These are phyloP conservation scores for Anagrus nilaparvatae DNA, from an alignment of 1,140 invertebrate genomes.

Conservation along the genomic window DNA sequence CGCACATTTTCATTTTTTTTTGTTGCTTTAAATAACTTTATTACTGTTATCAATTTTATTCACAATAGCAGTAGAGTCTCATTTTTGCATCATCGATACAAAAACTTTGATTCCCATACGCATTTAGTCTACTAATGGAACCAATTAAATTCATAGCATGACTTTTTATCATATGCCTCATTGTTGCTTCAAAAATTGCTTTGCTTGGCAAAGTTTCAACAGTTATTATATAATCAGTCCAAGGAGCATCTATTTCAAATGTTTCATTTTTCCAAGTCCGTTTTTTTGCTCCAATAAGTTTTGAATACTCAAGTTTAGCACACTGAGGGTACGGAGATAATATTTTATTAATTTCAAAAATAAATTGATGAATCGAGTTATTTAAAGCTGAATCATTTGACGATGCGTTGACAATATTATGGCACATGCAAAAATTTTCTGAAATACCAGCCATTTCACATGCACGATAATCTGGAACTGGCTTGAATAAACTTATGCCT, in stretches of 20 bases:
- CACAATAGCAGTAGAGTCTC: slow-evolving; percentile 69
- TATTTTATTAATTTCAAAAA: slow-evolving; percentile 53
- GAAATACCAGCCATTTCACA: slow-evolving; percentile 65
- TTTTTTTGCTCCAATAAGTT: slow-evolving; percentile 46
- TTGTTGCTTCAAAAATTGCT: slow-evolving; percentile 64
- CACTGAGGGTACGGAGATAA: slow-evolving; percentile 50
- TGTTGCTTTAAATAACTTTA: too few relatives aligned
- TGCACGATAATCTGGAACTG: slow-evolving; percentile 57
- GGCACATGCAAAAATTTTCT: slow-evolving; percentile 76
- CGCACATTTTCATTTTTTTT: too few relatives aligned
- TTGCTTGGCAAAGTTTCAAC: slow-evolving; percentile 55
- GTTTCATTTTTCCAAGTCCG: slow-evolving; percentile 36
- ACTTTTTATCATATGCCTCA: slow-evolving; percentile 37
- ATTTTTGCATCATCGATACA: slow-evolving; percentile 64
- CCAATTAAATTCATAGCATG: slow-evolving; percentile 45
- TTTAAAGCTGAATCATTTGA: slow-evolving; percentile 39
- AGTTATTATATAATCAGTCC: slow-evolving; percentile 56
- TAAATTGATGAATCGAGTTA: slow-evolving; percentile 45
- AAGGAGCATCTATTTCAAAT: slow-evolving; percentile 20
- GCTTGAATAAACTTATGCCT: slow-evolving; percentile 65
- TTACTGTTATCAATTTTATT: too few relatives aligned
- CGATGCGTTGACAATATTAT: slow-evolving; percentile 46
- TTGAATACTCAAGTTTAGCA: slow-evolving; percentile 42
- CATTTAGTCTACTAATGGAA: slow-evolving; percentile 63
- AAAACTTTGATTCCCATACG: slow-evolving; percentile 65